Base-by-base conservation (phyloP, 2,797 vertebrate genomes). In the Lithobates pipiens region DNA sequence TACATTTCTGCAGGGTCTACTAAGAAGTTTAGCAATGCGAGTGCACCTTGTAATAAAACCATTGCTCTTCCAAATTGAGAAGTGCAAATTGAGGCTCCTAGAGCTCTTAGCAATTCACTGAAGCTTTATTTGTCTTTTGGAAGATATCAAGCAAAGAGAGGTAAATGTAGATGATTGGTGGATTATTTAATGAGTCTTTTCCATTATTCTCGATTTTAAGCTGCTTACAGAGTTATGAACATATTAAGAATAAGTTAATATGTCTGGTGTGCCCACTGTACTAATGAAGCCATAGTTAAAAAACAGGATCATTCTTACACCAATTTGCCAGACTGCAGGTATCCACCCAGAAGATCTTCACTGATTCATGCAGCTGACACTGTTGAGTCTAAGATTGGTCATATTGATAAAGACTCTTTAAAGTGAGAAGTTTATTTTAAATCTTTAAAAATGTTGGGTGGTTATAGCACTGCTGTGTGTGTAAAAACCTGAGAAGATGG, bases 261-360 rank as follows among this genome's bases (percentile, higher is more conserved):
- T 73, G 36, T 80, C 46, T 69, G 57, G 71, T 57, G 29, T 34
- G 50, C 72, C 63, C 42, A 32, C 71, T 77, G 13, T 79, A 75
- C 85, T 75, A 34, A 57, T 79, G 69, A 83, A 87, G 80, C 85
- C 85, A 83, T 87, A 83, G 69, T 29, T 13, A 39, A 65, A 67
- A 13, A 68, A 77, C 39, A 68, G 76, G 54, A 36, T 50, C 75
- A 50, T 50, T 77, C 46, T 42, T 27, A 23, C 54, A 71, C 44
- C 36, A 18, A 61, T 57, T 67, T 75, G 76, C 57, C 50, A 78
- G 69, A 73, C 68, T 70, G 29, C 80, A 78, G 42, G 34, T 75
- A 57, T 70, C 44, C 71, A 57, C 39, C 25, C 57, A 29, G 42
- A 65, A 25, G 34, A 68, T 83, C 85, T 84, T 84, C 57, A 69